These are phyloP conservation scores for Orussus abietinus DNA, from an alignment of 1,140 invertebrate species.

Conservation along the genomic window DNA sequence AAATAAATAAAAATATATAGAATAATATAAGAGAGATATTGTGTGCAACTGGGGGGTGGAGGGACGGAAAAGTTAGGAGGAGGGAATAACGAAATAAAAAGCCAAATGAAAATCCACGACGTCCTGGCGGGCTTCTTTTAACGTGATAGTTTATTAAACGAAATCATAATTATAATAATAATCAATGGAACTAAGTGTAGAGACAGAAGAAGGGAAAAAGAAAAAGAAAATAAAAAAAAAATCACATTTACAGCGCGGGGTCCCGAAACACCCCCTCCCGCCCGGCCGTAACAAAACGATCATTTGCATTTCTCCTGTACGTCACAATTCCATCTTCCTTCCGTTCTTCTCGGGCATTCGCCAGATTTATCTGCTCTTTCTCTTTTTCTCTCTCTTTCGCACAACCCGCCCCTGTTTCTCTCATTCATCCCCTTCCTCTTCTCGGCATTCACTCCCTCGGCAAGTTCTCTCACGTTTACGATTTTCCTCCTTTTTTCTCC, in stretches of 20 bases:
- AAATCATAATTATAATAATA: conserved; percentile 49
- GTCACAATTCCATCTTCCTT: conserved; percentile 11
- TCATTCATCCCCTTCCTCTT: conserved; percentile 7
- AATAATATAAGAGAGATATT: no score
- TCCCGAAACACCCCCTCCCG: conserved; percentile 23
- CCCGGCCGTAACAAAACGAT: conserved; percentile 20
- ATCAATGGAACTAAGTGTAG: conserved; percentile 41
- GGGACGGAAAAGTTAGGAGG: no score
- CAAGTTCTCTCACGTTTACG: neutral
- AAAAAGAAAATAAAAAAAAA: no score
- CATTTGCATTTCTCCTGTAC: conserved; percentile 15
- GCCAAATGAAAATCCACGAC: neutral
- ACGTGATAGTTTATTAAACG: conserved; percentile 52
- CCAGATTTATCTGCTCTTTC: conserved; percentile 7
- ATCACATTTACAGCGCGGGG: conserved; percentile 46
- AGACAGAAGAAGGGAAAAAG: no score
- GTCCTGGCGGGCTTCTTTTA: conserved; percentile 33
- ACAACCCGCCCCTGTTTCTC: neutral
- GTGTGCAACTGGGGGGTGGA: no score
- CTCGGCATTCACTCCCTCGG: neutral
- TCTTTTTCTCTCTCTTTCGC: conserved; percentile 3
- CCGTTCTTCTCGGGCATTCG: conserved; percentile 12
- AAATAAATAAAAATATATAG: no score
- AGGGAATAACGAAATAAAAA: neutral
- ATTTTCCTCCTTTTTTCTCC: neutral